Conservation (phyloP, 2,113 vertebrate genomes). For the Oryzias curvinotus region DNA sequence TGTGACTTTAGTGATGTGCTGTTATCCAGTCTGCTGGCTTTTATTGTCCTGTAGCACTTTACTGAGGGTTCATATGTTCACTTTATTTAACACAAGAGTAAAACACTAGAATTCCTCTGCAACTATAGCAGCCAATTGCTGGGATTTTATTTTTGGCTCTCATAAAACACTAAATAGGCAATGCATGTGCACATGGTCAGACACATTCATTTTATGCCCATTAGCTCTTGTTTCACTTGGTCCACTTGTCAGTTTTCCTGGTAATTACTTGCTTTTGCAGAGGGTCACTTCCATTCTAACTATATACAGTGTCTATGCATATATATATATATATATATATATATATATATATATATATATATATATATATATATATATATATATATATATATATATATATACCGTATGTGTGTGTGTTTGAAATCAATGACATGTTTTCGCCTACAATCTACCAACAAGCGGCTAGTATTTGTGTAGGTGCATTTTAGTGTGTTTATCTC, state of each 20-base stretch:
- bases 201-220: background rate
- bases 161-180: background rate
- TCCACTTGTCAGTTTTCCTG: constrained; percentile 28
- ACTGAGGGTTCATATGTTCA: too few relatives aligned
- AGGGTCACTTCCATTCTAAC: constrained; percentile 6
- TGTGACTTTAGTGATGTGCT: too few relatives aligned
- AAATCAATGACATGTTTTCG: background rate
- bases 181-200: background rate
- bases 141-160: background rate
- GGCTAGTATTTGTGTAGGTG: constrained; percentile 6
- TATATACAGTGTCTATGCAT: background rate
- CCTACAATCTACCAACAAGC: background rate
- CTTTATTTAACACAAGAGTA: too few relatives aligned
- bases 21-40: too few relatives aligned
- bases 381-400: background rate
- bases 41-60: too few relatives aligned
- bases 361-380: background rate
- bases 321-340: background rate
- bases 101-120: too few relatives aligned
- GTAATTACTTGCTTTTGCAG: constrained; percentile 30
- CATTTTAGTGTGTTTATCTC: constrained; percentile 1
- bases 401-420: background rate
- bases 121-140: too few relatives aligned
- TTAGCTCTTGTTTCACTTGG: constrained; percentile 10
- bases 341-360: background rate